Evolutionary conservation across 2,888 invertebrate species (phyloP).

Genomic region (Lacanobia oleracea): DNA sequence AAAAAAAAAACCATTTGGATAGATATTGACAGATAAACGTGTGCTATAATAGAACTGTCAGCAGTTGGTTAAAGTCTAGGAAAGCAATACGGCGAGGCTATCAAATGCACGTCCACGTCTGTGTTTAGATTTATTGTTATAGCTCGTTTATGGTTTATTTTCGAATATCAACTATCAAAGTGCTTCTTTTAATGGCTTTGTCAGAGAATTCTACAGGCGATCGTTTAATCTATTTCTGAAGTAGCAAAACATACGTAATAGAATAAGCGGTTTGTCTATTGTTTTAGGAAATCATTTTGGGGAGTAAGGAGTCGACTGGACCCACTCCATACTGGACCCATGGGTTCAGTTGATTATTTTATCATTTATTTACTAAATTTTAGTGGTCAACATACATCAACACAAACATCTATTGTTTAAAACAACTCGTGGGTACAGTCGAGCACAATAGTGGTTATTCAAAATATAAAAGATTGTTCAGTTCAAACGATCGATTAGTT

Average conservation of each 20-base stretch:
- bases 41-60: conserved; percentile 43
- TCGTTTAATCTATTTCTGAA: not conserved
- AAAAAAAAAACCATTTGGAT: conserved; percentile 9
- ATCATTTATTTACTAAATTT: too few species aligned
- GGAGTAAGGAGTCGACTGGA: too few species aligned
- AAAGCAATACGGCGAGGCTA: conserved; percentile 24
- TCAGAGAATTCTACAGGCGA: not conserved
- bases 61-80: conserved; percentile 10
- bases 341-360: too few species aligned
- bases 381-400: too few species aligned
- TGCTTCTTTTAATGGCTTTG: conserved; percentile 9
- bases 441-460: too few species aligned
- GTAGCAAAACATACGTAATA: not conserved
- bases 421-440: too few species aligned
- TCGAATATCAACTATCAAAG: not conserved
- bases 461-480: too few species aligned
- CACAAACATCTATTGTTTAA: too few species aligned
- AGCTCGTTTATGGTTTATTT: conserved; percentile 8
- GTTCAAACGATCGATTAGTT: too few species aligned
- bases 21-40: conserved; percentile 20
- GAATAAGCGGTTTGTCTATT: not conserved
- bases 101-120: conserved; percentile 38
- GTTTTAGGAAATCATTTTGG: not conserved
- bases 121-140: conserved; percentile 21
- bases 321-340: too few species aligned